These are phyloP conservation scores for Vipera ursinii DNA, from an alignment of 2,797 vertebrate genomes.

Conservation along the genomic window DNA sequence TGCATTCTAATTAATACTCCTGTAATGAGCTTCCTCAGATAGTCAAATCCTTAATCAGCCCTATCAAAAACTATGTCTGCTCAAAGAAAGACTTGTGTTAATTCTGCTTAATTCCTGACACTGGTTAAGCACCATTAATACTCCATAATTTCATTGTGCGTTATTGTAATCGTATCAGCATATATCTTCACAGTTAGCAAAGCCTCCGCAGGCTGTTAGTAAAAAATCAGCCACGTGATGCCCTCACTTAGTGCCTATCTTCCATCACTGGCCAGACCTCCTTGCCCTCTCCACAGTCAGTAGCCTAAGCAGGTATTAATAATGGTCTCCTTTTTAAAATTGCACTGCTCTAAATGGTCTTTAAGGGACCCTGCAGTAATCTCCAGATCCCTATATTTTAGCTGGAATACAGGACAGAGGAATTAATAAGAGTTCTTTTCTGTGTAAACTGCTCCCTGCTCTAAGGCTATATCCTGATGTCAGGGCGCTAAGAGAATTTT, in stretches of 20 bases:
- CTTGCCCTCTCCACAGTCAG: slow-evolving; percentile 75
- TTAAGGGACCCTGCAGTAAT: slow-evolving; percentile 86
- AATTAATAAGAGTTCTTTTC: slow-evolving; percentile 84
- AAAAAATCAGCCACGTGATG: slow-evolving; percentile 78
- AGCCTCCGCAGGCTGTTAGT: slow-evolving; percentile 75
- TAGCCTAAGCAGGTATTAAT: slow-evolving; percentile 85
- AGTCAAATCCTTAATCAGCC: slow-evolving; percentile 83
- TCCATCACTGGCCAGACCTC: slow-evolving; percentile 81
- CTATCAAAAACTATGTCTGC: slow-evolving; percentile 79
- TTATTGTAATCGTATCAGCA: slow-evolving; percentile 81
- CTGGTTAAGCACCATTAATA: slow-evolving; percentile 81
- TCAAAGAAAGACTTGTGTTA: slow-evolving; percentile 74
- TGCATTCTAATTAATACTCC: slow-evolving; percentile 81
- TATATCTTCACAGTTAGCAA: slow-evolving; percentile 76
- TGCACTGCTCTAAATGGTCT: slow-evolving; percentile 82
- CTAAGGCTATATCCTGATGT: slow-evolving; percentile 80
- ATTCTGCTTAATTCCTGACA: slow-evolving; percentile 82
- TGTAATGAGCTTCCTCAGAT: slow-evolving; percentile 81
- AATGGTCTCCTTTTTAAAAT: slow-evolving; percentile 84
- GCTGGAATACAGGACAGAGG: slow-evolving; percentile 82
- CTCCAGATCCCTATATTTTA: slow-evolving; percentile 85
- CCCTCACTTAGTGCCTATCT: slow-evolving; percentile 77
- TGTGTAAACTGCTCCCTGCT: slow-evolving; percentile 84
- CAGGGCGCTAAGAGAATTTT: slow-evolving; percentile 85
- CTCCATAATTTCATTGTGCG: slow-evolving; percentile 82